A percentile compares a stretch with the other conserved stretches of the same genome.
phyloP scores from a whole-genome alignment of 1,140 invertebrate genomes.

The Berghia stephanieae region DNA sequence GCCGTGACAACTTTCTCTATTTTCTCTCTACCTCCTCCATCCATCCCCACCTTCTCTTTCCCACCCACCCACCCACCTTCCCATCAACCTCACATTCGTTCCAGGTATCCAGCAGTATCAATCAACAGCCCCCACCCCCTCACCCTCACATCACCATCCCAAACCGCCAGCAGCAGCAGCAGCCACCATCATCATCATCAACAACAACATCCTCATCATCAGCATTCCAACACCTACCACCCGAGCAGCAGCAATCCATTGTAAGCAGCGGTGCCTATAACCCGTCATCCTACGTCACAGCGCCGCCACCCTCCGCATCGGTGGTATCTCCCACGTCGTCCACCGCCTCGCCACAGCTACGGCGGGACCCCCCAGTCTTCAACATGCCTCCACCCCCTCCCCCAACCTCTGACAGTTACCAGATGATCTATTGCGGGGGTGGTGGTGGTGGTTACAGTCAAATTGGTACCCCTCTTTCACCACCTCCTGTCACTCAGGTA shows the following conservation, averaged over 20 bases:
- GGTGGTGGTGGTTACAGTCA: no score
- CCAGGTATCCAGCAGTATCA: constrained; percentile 16
- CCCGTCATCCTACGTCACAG: no score
- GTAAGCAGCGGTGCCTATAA: no score
- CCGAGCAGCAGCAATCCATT: constrained; percentile 11
- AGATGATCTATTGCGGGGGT: no score
- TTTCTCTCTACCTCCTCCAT: neutral
- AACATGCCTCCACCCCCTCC: constrained; percentile 25
- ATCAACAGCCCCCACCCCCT: neutral
- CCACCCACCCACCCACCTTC: neutral
- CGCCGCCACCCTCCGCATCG: no score
- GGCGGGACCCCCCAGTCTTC: constrained; percentile 14
- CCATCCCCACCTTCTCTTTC: neutral
- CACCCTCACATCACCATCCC: constrained; percentile 20
- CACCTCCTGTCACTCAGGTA: constrained; percentile 29
- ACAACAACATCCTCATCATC: neutral
- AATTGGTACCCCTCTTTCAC: constrained; percentile 28
- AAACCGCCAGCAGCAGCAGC: neutral
- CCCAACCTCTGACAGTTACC: neutral
- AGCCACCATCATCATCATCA: neutral
- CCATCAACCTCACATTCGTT: neutral
- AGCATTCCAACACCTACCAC: constrained; percentile 30
- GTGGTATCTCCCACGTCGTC: no score
- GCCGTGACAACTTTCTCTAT: neutral
- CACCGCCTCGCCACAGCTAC: neutral